phyloP scores from a whole-genome alignment of 2,888 invertebrate species.

The Phyto melanocephala region DNA sequence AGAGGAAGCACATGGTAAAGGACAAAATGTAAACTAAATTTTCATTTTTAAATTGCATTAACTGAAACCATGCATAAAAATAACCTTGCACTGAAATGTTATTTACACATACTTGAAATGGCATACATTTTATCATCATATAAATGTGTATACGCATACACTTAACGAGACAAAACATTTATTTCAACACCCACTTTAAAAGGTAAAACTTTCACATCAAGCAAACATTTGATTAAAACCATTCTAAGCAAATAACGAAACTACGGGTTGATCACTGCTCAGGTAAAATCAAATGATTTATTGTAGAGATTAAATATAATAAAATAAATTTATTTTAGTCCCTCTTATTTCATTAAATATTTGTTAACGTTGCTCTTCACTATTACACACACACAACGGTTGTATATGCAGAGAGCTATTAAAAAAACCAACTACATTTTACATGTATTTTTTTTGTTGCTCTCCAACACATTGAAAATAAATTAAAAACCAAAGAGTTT shows the following conservation, averaged over 20 bases:
- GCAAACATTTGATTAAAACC: no score
- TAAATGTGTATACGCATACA: background rate
- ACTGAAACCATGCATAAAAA: constrained; percentile 42
- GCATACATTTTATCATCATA: no score
- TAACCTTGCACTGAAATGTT: constrained; percentile 57
- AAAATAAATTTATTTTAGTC: no score
- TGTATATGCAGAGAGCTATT: background rate
- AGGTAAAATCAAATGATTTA: no score
- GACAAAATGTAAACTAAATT: constrained; percentile 36
- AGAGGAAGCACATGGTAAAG: background rate
- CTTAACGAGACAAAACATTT: background rate
- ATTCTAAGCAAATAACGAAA: no score
- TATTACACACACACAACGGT: background rate
- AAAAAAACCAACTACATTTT: background rate
- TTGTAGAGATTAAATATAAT: no score
- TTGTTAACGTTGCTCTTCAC: background rate
- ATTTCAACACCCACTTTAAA: background rate
- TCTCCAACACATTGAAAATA: constrained; percentile 28
- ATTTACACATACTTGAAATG: background rate
- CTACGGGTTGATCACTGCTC: no score
- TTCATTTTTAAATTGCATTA: constrained; percentile 42
- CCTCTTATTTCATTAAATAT: no score
- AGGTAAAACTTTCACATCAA: no score
- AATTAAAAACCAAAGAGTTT: constrained; percentile 46
- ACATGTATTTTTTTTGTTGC: background rate